phyloP scores from a whole-genome alignment of 2,888 invertebrate species.

The Argyresthia albistria region DNA sequence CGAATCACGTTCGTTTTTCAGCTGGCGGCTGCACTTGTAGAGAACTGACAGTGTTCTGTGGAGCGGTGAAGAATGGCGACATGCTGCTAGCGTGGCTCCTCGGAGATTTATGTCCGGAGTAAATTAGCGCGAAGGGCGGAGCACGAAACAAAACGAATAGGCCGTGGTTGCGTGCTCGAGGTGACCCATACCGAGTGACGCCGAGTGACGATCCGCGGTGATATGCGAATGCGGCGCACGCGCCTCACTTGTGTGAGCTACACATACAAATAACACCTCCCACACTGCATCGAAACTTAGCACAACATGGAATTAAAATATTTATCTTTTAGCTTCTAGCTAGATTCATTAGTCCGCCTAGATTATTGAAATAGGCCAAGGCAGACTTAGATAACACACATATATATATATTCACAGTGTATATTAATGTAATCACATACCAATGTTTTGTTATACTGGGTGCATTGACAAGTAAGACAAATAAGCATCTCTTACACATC shows the following conservation, averaged over 20 bases:
- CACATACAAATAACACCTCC: constrained; percentile 40
- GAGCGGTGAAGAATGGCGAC: constrained; percentile 46
- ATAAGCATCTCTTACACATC: no score
- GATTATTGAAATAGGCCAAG: no score
- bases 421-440: no score
- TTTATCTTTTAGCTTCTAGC: no score
- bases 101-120: constrained; percentile 34
- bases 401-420: no score
- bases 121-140: constrained; percentile 46
- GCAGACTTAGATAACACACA: no score
- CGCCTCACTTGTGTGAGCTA: constrained; percentile 26
- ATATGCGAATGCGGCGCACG: constrained; percentile 33
- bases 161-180: constrained; percentile 28
- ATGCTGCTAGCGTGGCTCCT: constrained; percentile 25
- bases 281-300: constrained; percentile 21
- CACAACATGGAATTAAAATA: no score
- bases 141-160: constrained; percentile 27
- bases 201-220: constrained; percentile 22
- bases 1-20: constrained; percentile 61
- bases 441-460: no score
- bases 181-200: constrained; percentile 33
- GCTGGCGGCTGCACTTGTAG: constrained; percentile 21
- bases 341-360: no score
- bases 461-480: no score
- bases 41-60: no score